Percentiles rank a stretch among this genome's conserved stretches.
phyloP scores from a whole-genome alignment of 2,797 vertebrate genomes.

The Takifugu rubripes region DNA sequence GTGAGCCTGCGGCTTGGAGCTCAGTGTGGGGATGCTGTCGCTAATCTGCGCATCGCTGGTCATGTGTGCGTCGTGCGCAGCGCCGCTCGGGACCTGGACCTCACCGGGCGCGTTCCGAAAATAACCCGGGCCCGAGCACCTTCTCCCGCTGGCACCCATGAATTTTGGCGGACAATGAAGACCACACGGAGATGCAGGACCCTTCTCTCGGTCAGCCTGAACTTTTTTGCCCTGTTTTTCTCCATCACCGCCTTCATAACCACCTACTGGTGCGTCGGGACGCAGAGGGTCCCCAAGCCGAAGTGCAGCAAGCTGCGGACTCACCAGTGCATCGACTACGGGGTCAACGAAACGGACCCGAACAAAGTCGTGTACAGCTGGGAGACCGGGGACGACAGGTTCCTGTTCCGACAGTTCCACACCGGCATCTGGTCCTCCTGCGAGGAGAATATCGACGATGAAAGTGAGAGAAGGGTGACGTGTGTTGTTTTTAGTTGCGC shows the following conservation, averaged over 20 bases:
- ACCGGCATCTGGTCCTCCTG: slow-evolving; percentile 95
- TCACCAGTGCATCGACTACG: slow-evolving; percentile 88
- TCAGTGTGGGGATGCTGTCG: neutral
- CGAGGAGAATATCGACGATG: slow-evolving; percentile 88
- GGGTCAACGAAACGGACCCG: slow-evolving; percentile 84
- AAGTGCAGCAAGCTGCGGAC: slow-evolving; percentile 87
- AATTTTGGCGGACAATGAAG: slow-evolving; percentile 77
- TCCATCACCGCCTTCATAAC: slow-evolving; percentile 91
- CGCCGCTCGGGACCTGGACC: slow-evolving; percentile 11
- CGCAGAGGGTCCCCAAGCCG: slow-evolving; percentile 90
- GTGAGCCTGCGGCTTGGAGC: slow-evolving; percentile 15
- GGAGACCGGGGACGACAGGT: slow-evolving; percentile 93
- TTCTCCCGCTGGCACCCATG: slow-evolving; percentile 20
- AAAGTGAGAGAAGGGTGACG: slow-evolving; percentile 75
- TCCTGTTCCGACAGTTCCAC: slow-evolving; percentile 91
- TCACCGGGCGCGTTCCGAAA: slow-evolving; percentile 11
- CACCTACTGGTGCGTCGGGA: slow-evolving; percentile 93
- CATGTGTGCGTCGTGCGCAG: neutral
- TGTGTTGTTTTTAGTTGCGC: slow-evolving; percentile 7
- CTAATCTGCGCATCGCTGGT: neutral
- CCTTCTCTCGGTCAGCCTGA: slow-evolving; percentile 85
- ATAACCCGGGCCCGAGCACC: slow-evolving; percentile 5
- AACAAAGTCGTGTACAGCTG: slow-evolving; percentile 91
- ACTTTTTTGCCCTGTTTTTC: slow-evolving; percentile 89
- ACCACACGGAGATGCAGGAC: slow-evolving; percentile 85